Evolutionary conservation across 2,113 vertebrate genomes (phyloP).

Genomic region (Procavia capensis): DNA sequence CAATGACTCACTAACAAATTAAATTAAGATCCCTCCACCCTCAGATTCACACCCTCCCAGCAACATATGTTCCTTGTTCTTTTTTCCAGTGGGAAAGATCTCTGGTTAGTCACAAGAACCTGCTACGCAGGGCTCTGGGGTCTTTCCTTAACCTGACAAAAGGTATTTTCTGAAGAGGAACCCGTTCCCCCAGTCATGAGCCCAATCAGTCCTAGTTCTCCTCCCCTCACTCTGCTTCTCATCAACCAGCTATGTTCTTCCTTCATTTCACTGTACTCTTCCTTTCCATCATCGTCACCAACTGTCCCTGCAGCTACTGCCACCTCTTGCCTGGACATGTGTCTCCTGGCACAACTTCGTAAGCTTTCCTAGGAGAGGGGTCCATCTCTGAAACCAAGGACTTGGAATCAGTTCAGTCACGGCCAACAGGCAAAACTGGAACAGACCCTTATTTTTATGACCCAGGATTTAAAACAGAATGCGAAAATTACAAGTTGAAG

Average conservation of each 20-base stretch:
- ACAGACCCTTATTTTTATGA: no score
- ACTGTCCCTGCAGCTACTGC: neutral
- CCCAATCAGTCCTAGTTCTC: neutral
- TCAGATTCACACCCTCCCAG: slow-evolving; percentile 55
- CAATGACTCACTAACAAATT: slow-evolving; percentile 63
- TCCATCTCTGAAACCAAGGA: neutral
- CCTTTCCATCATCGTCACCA: neutral
- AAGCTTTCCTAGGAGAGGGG: neutral
- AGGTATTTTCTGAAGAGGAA: neutral
- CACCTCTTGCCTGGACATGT: neutral
- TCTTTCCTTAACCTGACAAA: neutral
- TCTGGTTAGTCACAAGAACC: neutral
- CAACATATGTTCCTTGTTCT: slow-evolving; percentile 66
- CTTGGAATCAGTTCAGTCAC: no score
- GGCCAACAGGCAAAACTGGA: no score
- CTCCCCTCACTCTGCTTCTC: neutral
- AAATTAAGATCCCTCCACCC: slow-evolving; percentile 59
- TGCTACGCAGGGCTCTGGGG: neutral
- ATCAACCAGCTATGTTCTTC: neutral
- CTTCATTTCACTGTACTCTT: neutral
- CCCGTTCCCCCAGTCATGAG: neutral
- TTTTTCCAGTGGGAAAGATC: slow-evolving; percentile 32
- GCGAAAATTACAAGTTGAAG: no score
- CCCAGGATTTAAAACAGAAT: no score
- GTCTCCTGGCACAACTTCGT: neutral